Conservation (phyloP, 2,888 invertebrate genomes). For the Caenorhabditis zanzibari region DNA sequence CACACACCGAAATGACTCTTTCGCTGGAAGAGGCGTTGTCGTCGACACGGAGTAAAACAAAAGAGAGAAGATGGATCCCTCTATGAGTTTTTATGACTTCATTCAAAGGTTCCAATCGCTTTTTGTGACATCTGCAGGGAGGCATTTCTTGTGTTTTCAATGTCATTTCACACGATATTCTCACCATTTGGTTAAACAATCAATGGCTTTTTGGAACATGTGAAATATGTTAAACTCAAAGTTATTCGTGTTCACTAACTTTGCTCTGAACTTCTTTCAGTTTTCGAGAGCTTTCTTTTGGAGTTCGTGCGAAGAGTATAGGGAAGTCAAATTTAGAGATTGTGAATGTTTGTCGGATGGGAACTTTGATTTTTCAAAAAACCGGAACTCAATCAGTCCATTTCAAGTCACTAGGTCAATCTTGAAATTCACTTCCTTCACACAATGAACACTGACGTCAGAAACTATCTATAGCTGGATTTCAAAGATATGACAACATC, state of each 20-base stretch:
- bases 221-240: background rate
- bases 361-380: background rate
- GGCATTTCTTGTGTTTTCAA: conserved; percentile 12
- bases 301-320: background rate
- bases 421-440: background rate
- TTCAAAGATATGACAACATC: too few relatives aligned
- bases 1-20: conserved; percentile 34
- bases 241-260: too few relatives aligned
- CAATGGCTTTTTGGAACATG: conserved; percentile 2
- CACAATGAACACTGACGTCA: too few relatives aligned
- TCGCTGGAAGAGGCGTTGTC: conserved; percentile 34
- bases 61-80: conserved; percentile 1
- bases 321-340: too few relatives aligned
- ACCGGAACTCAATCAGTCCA: conserved; percentile 2
- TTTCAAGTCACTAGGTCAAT: background rate
- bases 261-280: background rate
- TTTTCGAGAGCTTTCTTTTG: too few relatives aligned
- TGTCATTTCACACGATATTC: conserved; percentile 27
- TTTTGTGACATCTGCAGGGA: conserved; percentile 55
- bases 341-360: background rate
- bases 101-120: conserved; percentile 45
- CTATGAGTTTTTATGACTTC: conserved; percentile 49
- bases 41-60: conserved; percentile 31
- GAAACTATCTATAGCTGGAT: too few relatives aligned
- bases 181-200: conserved; percentile 29